Evolutionary conservation across 2,113 vertebrate species (phyloP), one percentile per base, ranked within the genome.

Genomic region (Rousettus leschenaultii): DNA sequence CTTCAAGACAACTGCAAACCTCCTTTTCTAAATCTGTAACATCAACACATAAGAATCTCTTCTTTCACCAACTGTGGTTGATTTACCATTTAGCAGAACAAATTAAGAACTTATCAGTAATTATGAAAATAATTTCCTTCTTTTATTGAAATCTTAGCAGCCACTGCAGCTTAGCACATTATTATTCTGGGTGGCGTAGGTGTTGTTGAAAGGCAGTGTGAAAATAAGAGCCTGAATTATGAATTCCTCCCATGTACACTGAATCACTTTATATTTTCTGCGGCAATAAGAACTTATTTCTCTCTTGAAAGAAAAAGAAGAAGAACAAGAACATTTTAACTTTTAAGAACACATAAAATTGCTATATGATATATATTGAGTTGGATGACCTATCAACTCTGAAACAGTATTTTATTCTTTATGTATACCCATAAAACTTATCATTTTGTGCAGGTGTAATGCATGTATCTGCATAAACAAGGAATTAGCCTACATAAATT

Each of bases 171-270:
- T 96, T 68, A 79, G 78, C 88, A 92, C 74, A 93, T 96, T 96
- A 97, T 96, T 98, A 97, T 97, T 98, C 97, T 87, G 70, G 94
- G 87, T 30, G 3, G 18, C 48, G 97, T 98, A 98, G 98, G 98
- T 98, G 98, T 98, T 97, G 85, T 94, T 97, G 95, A 98, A 98
- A 94, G 97, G 94, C 95, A 95, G 75, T 95, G 95, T 95, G 97
- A 98, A 95, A 98, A 98, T 98, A 98, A 97, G 96, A 97, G 92
- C 97, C 96, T 84, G 80, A 96, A 98, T 98, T 98, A 98, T 94
- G 91, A 98, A 98, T 98, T 98, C 98, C 96, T 98, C 98, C 97
- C 97, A 94, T 98, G 97, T 97, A 98, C 86, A 97, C 55, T 98
- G 97, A 98, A 98, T 98, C 98, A 98, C 63, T 98, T 96, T 97